These are phyloP conservation scores for Antechinus flavipes DNA, from an alignment of 2,113 vertebrate species.

Conservation along the genomic window DNA sequence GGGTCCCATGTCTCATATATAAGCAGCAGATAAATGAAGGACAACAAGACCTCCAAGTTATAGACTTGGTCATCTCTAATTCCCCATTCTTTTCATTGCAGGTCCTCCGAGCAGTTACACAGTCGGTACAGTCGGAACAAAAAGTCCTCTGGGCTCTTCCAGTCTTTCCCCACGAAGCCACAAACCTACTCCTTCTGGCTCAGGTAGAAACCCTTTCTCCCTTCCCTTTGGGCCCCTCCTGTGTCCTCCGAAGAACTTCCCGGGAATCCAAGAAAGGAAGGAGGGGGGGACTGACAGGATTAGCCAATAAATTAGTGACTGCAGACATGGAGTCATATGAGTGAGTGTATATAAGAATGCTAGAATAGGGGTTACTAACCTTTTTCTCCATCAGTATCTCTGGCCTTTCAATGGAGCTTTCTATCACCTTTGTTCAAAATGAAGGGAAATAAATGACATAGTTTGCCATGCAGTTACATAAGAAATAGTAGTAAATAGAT, in stretches of 20 bases:
- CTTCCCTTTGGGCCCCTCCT: not conserved
- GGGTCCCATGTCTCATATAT: not conserved
- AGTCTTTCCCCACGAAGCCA: not conserved
- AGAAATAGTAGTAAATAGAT: not conserved
- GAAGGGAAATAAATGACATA: not conserved
- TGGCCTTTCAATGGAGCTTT: not conserved
- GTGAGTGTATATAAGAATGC: not conserved
- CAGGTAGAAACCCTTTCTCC: not conserved
- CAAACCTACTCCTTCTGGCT: not conserved
- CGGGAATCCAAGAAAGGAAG: not conserved
- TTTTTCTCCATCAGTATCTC: not conserved
- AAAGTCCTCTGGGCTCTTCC: not conserved
- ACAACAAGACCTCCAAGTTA: not conserved
- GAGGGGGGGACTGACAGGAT: not conserved
- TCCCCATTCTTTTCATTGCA: slow-evolving; percentile 6
- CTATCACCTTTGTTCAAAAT: not conserved
- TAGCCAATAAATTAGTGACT: not conserved
- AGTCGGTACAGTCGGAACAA: fast-evolving
- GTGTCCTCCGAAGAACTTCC: not conserved
- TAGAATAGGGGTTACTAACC: not conserved
- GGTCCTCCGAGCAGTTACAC: slow-evolving; percentile 29
- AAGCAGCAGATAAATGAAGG: not conserved
- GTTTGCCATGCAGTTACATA: not conserved
- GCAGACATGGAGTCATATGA: not conserved
- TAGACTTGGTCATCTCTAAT: not conserved